These are phyloP conservation scores for Chloroceryle inda DNA, from an alignment of 2,797 vertebrate genomes.

Conservation along the genomic window DNA sequence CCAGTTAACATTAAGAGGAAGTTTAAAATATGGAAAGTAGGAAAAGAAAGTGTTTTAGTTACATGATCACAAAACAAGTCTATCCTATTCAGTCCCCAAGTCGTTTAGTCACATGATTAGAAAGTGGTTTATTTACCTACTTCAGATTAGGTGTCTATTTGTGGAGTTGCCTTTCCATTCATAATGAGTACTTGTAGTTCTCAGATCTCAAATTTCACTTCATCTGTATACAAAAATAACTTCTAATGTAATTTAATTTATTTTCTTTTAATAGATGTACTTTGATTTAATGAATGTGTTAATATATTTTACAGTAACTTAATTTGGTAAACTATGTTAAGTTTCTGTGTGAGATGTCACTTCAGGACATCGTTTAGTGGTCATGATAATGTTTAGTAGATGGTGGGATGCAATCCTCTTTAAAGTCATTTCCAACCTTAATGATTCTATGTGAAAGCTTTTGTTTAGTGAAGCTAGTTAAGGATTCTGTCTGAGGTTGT, in stretches of 20 bases:
- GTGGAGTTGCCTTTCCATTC: background rate
- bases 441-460: background rate
- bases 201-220: background rate
- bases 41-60: background rate
- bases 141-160: background rate
- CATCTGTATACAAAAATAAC: background rate
- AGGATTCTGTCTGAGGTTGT: background rate
- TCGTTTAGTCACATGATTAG: background rate
- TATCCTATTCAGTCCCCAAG: background rate
- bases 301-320: accelerated
- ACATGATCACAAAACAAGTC: background rate
- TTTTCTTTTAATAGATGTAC: background rate
- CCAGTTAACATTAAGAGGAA: background rate
- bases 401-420: no score
- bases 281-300: background rate
- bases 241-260: background rate
- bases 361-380: no score
- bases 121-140: background rate
- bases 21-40: background rate
- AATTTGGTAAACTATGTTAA: background rate
- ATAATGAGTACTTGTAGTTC: background rate
- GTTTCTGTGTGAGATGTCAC: background rate
- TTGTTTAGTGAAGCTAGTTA: background rate
- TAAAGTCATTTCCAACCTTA: no score
- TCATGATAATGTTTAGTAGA: no score